Base-by-base conservation (phyloP, 1,140 invertebrate species). In the Neuroterus valhalla region DNA sequence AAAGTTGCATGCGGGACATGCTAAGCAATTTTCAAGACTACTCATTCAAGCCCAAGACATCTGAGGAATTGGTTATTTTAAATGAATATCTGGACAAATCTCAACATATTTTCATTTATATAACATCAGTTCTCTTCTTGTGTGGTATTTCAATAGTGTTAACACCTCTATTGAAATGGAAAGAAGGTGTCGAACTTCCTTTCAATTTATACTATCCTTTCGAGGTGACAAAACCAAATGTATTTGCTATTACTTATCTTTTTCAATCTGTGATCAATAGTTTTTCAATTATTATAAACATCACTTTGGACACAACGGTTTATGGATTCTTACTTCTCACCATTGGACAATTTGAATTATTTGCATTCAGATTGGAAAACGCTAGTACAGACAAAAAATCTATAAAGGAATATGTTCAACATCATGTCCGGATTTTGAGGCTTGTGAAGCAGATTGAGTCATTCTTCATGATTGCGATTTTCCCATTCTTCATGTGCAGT, bases 271-370 rank as follows among this genome's bases (percentile, higher is more conserved):
- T 38, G 23, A 12, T 62, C 4, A 62, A 62, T 62, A 31, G 23
- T 12, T 62, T 62, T 14, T 62, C 55, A 11, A 62, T 62, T 38
- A 15, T 62, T 31, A 62, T 62, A 62, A 62, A 62, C 15, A 26
- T 62, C 1, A 62, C 55, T 14, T 26, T 62, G 14, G 55, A 62
- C 14, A 62, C 55, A 26, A 62, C 55, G n/a, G 55, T 62, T 12
- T 62, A 62, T 62, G 55, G 55, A 62, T 62, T 62, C 31, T 15
- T 62, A 23, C 15, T 62, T 6, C 2, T 62, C n/a, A 62, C 26
- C 8, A 62, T 62, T 1, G 55, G 55, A 26, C 55, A 62, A 62
- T 62, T 62, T 62, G 55, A 62, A 62, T 62, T 62, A 62, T 62
- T 23, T 31, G 55, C 55, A 1, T 62, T n/a, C 23, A 62, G 55